Base-by-base conservation (phyloP, 2,113 vertebrate species). In the Clarias batrachus region DNA sequence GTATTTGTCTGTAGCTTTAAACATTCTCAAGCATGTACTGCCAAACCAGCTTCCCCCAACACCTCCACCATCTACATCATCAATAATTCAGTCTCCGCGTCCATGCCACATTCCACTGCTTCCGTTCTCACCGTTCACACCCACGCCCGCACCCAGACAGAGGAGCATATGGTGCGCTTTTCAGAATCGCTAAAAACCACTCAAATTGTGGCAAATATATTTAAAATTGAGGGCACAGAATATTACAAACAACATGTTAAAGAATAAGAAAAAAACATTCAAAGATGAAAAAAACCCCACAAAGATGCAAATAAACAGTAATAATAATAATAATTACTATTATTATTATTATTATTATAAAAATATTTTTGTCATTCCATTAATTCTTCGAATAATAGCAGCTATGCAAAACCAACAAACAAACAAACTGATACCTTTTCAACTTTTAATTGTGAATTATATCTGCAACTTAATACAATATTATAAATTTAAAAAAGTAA, bases 101-200 rank as follows among this genome's bases (percentile, higher is more conserved):
- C 81, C 63, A 11, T 83, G 63, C 81, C 81, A 83, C 81, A 83
- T 52, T 70, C 54, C 62, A 27, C 16, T 54, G 81, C 81, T 68
- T 70, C 65, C 81, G 48, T 52, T 83, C 63, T 54, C 63, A 6
- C 60, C 37, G 57, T 78, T 78, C 41, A 80, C 60, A 5, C 84
- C 57, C 76, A 54, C 85, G 27, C 54, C 37, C 73, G 71, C 66
- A 74, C 83, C 60, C 87, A 85, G 77, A 85, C 78, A 76, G 33
- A 83, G 70, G 60, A 81, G 83, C 84, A 86, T 81, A 84, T 88
- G 89, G 80, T 82, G 83, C 16, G 82, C 73, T 90, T 89, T 52
- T 41, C 8, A 57, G 76, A 57, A 79, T 41, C 63, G 74, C 23
- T 4, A 57, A 25, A 74, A 66, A 25, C 0, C 23, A 23, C 7